Evolutionary conservation across 2,113 vertebrate genomes (phyloP), one percentile per base, ranked within the genome.

Genomic region (Sylvietta virens): DNA sequence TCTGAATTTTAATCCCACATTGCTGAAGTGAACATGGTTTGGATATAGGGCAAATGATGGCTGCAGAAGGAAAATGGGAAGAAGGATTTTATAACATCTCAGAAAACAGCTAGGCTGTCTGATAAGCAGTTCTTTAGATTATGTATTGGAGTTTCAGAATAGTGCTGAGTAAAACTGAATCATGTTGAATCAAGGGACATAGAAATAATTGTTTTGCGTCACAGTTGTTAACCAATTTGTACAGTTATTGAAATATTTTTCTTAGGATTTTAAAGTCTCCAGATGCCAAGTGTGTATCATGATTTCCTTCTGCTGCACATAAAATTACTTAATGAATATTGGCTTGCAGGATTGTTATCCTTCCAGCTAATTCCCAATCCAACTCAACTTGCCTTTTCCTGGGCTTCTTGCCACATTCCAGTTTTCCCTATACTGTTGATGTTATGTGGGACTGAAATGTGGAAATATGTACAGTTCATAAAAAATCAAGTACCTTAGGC

Each of bases 281-380:
- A 72, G 60, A 51, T 95, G 82, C 86, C 87, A 93, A 96, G 30
- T 64, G 39, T 88, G 50, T 61, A 92, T 72, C 77, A 72, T 86
- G 40, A 93, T 93, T 96, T 95, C 95, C 82, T 93, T 93, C 35
- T 35, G 86, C 35, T 15, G 15, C 40, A 92, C 76, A 95, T 94
- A 96, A 95, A 96, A 96, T 92, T 97, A 81, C 45, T 95, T 97
- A 96, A 97, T 96, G 73, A 96, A 96, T 91, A 96, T 76, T 95
- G 91, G 91, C 80, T 96, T 96, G 80, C 24, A 94, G 73, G 86
- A 86, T 79, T 97, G 92, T 94, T 95, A 88, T 97, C 64, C 80
- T 94, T 96, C 90, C 84, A 95, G 89, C 73, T 92, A 90, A 94
- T 89, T 95, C 91, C 74, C 86, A 66, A 1, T 82, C 73, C 71